A percentile compares a stretch with the other conserved stretches of the same genome.
Evolutionary conservation across 35 echinoderm and acorn worm genomes (phyloP).

Genomic region (Acanthaster planci): DNA sequence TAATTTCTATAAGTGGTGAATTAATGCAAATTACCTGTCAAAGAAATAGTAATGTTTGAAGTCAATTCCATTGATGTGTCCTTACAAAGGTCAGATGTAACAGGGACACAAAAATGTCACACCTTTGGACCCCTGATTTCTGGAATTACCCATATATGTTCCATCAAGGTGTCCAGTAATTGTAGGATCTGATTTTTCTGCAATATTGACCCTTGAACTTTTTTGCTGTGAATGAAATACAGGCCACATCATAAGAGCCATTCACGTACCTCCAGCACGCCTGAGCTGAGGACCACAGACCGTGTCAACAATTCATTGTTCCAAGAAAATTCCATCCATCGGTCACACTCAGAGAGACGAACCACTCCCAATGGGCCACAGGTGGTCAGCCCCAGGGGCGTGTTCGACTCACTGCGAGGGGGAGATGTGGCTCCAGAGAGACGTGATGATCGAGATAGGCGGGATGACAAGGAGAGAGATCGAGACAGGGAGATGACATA

Average conservation of each 20-base stretch:
- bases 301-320: slow-evolving; percentile 40
- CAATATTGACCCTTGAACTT: neutral
- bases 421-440: slow-evolving; percentile 4
- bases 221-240: neutral
- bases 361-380: neutral
- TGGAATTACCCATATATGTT: too few species aligned
- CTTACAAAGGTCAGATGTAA: too few species aligned
- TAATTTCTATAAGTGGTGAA: too few species aligned
- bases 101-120: too few species aligned
- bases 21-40: too few species aligned
- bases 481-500: slow-evolving; percentile 17
- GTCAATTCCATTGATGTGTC: too few species aligned
- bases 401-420: slow-evolving; percentile 14
- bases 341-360: slow-evolving; percentile 24
- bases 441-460: slow-evolving; percentile 32
- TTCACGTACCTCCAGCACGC: slow-evolving; percentile 73
- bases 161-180: too few species aligned
- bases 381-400: slow-evolving; percentile 31
- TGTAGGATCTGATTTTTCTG: too few species aligned
- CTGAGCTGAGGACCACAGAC: slow-evolving; percentile 60
- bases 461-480: slow-evolving; percentile 17
- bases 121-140: too few species aligned
- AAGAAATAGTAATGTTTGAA: too few species aligned
- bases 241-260: slow-evolving; percentile 44
- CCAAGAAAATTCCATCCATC: slow-evolving; percentile 49